Conservation (phyloP, 2,797 vertebrate genomes). For the Pogonophryne albipinna region DNA sequence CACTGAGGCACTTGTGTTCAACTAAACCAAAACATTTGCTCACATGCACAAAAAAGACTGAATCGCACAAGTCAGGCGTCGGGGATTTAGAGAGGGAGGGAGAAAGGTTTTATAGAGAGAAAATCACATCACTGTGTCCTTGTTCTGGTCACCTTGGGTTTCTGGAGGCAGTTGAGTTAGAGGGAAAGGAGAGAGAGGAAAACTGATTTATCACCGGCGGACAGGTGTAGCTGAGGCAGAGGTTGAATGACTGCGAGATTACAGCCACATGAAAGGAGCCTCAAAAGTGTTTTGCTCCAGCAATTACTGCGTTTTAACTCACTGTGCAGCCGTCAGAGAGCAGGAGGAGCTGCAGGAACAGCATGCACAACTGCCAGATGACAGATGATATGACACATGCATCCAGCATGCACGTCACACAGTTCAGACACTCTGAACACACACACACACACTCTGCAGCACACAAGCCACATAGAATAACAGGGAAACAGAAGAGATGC, state of each 20-base stretch:
- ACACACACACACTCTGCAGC: conserved; percentile 3
- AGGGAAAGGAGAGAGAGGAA: conserved; percentile 18
- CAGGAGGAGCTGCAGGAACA: conserved; percentile 13
- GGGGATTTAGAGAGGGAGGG: conserved; percentile 34
- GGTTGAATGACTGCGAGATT: conserved; percentile 47
- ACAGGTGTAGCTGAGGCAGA: conserved; percentile 50
- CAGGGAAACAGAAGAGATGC: conserved; percentile 30
- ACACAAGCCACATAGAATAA: conserved; percentile 47
- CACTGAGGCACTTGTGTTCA: conserved; percentile 28
- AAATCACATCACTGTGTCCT: conserved; percentile 52
- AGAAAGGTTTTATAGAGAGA: conserved; percentile 35
- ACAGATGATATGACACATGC: not conserved
- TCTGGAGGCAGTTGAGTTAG: conserved; percentile 40
- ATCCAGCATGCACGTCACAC: conserved; percentile 32
- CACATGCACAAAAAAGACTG: conserved; percentile 3
- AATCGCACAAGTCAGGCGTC: conserved; percentile 30
- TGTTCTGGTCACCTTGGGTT: conserved; percentile 64
- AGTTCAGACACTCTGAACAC: conserved; percentile 9
- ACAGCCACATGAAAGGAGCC: conserved; percentile 42
- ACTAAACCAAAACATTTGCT: conserved; percentile 30
- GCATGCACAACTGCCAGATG: not conserved
- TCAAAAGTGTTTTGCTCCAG: conserved; percentile 28
- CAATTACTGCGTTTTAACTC: conserved; percentile 43
- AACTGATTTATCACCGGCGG: conserved; percentile 65
- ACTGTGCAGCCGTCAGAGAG: conserved; percentile 19